Evolutionary conservation across 1,140 invertebrate species (phyloP), one percentile per base, ranked within the genome.

Genomic region (Phthorimaea operculella): DNA sequence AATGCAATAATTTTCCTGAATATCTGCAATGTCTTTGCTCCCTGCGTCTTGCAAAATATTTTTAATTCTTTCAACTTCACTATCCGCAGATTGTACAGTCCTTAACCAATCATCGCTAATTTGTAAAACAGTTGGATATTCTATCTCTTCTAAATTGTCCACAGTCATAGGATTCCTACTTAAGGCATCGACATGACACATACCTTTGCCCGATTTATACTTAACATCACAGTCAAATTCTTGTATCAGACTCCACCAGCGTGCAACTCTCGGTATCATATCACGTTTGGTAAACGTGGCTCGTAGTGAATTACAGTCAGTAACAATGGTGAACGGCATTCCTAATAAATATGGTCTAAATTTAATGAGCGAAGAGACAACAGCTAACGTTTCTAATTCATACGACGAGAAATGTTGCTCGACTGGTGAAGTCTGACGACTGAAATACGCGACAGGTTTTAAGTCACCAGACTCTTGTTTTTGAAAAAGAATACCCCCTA

Each of bases 331-430:
- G 45, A 81, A 79, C 15, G 58, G 33, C n/a, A 68, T 62, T 0
- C 64, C 62, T 1, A 74, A 11, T 6, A 83, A 55, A 57, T 80
- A 85, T 2, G 59, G 33, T 52, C 63, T 53, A 42, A 71, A 71
- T 45, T 57, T 60, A 47, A 53, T 45, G 28, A 69, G 56, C 21
- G 68, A 59, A 33, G 68, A 49, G 9, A 73, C 52, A 11, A 70
- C 58, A 5, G 63, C 65, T 15, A 73, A 52, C 14, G 57, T 56
- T 33, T 73, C 68, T 15, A 81, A 57, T 65, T 88, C 85, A 45
- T 79, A 85, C 51, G 70, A 75, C 4, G 59, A 60, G 52, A 82
- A 88, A 36, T 75, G 70, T 12, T 49, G 58, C 64, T 88, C 85
- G 6, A 57, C 48, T 10, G 62, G 59, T n/a, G 59, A 62, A 10